Evolutionary conservation across 2,888 invertebrate genomes (phyloP), one percentile per base, ranked within the genome.

Genomic region (Hypolimnas misippus): DNA sequence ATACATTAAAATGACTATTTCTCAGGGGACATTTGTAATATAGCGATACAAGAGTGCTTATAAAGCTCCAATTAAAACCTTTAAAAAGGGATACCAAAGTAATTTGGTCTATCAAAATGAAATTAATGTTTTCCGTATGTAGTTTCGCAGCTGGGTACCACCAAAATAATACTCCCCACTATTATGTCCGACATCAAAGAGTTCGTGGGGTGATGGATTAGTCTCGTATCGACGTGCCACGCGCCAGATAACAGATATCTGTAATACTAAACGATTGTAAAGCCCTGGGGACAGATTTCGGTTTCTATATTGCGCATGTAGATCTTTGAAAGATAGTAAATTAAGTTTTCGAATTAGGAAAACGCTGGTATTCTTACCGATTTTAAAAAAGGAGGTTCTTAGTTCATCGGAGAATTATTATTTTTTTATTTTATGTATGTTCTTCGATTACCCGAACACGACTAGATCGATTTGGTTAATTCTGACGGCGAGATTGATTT

Each of bases 181-280:
- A 79, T 79, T 80, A 81, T 82, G 76, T 76, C 76, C 70, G 73
- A 84, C 83, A 83, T 88, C 87, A 89, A 88, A 88, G 86, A 86
- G 83, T 83, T 82, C 68, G 72, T 75, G 74, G 87, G 86, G 84
- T 84, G 87, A 87, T 83, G 83, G 87, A 89, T 87, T 86, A 84
- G 77, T 73, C 78, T 73, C 67, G 78, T 86, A 86, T 87, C 85
- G 78, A 76, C 85, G 78, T 76, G 84, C 71, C 89, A 88, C 89
- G 89, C 86, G 87, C 73, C 79, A 83, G 87, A 87, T 87, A 86
- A 82, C 76, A 73, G 63, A 74, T 77, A 78, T 76, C 68, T 72
- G 70, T 70, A 70, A 73, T 70, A 70, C 74, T 77, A 76, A 82
- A 82, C 81, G 79, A 79, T 81, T 77, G 78, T 76, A 72, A 73